Conservation (phyloP, 2,797 vertebrate species). For the Catharus ustulatus region DNA sequence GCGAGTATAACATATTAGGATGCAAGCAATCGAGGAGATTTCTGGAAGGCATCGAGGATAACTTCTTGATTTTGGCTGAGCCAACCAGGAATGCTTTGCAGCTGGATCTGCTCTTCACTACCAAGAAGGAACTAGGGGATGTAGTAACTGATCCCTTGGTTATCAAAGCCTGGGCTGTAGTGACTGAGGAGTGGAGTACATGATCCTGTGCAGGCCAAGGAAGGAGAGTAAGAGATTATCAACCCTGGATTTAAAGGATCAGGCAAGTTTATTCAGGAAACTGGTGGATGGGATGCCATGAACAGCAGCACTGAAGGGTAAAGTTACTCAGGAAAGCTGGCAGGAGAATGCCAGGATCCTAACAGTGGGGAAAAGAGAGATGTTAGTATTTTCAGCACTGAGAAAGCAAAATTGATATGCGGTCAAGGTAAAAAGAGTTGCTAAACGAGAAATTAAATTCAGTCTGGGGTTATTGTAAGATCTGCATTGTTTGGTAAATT, state of each 20-base stretch:
- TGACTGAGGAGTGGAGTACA: background rate
- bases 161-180: background rate
- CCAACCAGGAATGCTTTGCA: background rate
- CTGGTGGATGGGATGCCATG: background rate
- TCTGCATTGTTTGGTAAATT: background rate
- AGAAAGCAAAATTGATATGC: background rate
- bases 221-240: background rate
- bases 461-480: accelerated
- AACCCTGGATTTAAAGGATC: background rate
- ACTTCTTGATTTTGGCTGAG: background rate
- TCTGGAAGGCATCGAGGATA: background rate
- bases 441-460: background rate
- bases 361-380: background rate
- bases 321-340: background rate
- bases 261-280: background rate
- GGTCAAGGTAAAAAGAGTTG: background rate
- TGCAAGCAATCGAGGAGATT: background rate
- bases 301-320: background rate
- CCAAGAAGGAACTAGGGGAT: background rate
- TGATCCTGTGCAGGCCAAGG: background rate
- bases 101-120: background rate
- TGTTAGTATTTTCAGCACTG: background rate
- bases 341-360: background rate
- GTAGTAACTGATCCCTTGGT: background rate
- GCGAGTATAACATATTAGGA: background rate